Percentiles rank a stretch among this genome's conserved stretches.
These are phyloP conservation scores for Tetragonula clypearis DNA, from an alignment of 1,140 invertebrate genomes.

Conservation along the genomic window DNA sequence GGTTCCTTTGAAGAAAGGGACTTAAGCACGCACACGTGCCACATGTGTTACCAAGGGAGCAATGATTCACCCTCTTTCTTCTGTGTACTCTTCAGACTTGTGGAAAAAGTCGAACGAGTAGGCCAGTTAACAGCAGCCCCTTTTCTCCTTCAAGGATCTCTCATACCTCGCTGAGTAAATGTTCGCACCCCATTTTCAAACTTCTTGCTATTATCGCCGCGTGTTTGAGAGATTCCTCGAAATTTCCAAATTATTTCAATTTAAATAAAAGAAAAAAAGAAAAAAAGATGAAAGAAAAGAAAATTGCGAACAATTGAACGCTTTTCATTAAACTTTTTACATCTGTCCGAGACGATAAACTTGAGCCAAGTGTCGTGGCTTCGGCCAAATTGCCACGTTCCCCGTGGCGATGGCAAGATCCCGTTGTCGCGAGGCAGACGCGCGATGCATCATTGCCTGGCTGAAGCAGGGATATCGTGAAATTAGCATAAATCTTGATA, in stretches of 20 bases:
- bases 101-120: slow-evolving; percentile 16
- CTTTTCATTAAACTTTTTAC: not conserved
- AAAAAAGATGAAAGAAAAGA: not conserved
- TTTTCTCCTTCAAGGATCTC: not conserved
- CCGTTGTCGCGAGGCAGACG: not conserved
- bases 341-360: not conserved
- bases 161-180: slow-evolving; percentile 17
- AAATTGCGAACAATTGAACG: not conserved
- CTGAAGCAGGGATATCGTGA: not conserved
- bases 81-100: not conserved
- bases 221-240: not conserved
- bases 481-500: slow-evolving; percentile 43
- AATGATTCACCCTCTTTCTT: not conserved
- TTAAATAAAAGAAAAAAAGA: not conserved
- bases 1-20: slow-evolving; percentile 17
- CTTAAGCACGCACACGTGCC: slow-evolving; percentile 17
- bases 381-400: slow-evolving; percentile 6
- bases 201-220: not conserved
- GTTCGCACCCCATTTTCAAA: not conserved
- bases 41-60: slow-evolving; percentile 9
- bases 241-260: not conserved
- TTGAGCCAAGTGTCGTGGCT: not conserved
- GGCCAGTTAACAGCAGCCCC: slow-evolving; percentile 38
- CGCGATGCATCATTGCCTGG: not conserved
- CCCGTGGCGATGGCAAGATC: slow-evolving; percentile 3